Evolutionary conservation across 2,888 invertebrate species (phyloP).

Genomic region (Cryptophagus acutangulus): DNA sequence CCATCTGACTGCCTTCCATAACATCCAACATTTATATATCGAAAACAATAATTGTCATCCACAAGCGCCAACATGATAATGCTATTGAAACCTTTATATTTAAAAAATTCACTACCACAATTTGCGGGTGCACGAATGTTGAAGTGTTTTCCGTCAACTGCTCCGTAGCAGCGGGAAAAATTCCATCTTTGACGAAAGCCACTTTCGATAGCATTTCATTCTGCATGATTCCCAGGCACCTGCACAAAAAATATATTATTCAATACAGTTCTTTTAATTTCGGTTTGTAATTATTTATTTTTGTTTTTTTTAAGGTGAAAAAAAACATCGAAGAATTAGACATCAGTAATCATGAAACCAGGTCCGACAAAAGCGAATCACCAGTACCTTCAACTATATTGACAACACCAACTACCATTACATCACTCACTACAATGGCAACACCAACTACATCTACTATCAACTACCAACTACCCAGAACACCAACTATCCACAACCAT

Average conservation of each 20-base stretch:
- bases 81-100: conserved; percentile 25
- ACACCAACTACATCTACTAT: too few species aligned
- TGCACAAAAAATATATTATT: conserved; percentile 4
- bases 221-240: conserved; percentile 9
- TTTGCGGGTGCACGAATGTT: conserved; percentile 23
- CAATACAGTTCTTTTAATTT: not conserved
- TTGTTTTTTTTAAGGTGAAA: not conserved
- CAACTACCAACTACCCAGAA: too few species aligned
- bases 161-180: conserved; percentile 25
- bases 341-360: not conserved
- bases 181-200: conserved; percentile 20
- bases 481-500: not conserved
- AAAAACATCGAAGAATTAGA: not conserved
- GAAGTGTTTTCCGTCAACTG: conserved; percentile 26
- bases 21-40: conserved; percentile 22
- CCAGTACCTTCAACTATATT: too few species aligned
- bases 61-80: conserved; percentile 26
- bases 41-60: conserved; percentile 23
- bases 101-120: conserved; percentile 24
- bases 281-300: not conserved
- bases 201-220: conserved; percentile 17
- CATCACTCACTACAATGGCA: too few species aligned
- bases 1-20: conserved; percentile 23
- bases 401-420: too few species aligned
- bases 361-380: too few species aligned